Base-by-base conservation (phyloP, 2,888 invertebrate genomes). In the Catonia carolina region DNA sequence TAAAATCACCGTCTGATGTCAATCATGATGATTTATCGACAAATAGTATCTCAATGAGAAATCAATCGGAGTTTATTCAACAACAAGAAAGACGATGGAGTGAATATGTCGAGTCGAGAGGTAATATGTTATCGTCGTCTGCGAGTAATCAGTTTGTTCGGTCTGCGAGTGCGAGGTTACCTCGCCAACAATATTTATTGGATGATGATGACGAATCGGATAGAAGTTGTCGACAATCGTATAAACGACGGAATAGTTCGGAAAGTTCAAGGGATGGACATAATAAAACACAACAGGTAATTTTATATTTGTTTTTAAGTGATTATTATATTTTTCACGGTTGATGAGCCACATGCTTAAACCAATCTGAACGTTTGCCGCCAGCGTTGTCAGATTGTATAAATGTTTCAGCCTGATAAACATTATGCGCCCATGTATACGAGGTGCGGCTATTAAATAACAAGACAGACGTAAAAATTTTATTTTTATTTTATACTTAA, bases 91-190 rank as follows among this genome's bases (percentile, higher is more conserved):
- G 65, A 64, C 59, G 67, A 62, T 64, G 62, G 63, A 62, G 57
- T 59, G 58, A 61, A 56, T 61, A 63, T 55, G 59, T 61, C 20
- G 60, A 60, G 15, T 55, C 66, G 60, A 67, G 64, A 58, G 69
- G 69, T 57, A 69, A 83, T 64, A 23, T 36, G 20, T 36, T 36
- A 12, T 27, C 27, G 4, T 6, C 4, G 4, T 6, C 5, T 27
- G 4, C 5, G 4, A 27, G 27, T 27, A 53, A 47, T 20, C 83
- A 84, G 67, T 90, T 90, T 71, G 81, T 85, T 67, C 79, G 90
- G 70, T 90, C 90, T 52, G 88, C 89, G 10, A 89, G 89, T 71
- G 90, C 90, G 27, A 77, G 90, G 59, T 73, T 90, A 63, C 85
- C 89, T 6, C 67, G 68, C 12, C 66, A 68, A 55, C 27, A 27